Evolutionary conservation across 2,797 vertebrate genomes (phyloP), one percentile per base, ranked within the genome.

Genomic region (Yasuhikotakia modesta): DNA sequence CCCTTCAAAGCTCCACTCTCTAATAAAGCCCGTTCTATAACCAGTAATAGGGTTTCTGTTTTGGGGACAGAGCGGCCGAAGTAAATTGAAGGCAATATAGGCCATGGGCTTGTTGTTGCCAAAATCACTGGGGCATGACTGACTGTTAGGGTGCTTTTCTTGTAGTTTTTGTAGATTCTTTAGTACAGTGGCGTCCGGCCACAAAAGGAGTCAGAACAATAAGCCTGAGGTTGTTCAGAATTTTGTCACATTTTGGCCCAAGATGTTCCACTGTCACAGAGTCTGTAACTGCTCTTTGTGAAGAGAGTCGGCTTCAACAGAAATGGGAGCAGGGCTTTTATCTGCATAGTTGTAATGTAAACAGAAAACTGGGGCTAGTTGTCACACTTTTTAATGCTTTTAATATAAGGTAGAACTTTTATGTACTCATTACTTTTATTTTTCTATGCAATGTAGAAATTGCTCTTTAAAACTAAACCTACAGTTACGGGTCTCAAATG

Each of bases 181-280:
- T 80, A 87, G 92, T 95, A 94, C 94, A 95, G 94, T 94, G 94
- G 91, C 92, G 90, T 95, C 89, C 89, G 90, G 92, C 93, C 88
- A 90, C 84, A 88, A 91, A 90, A 85, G 89, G 87, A 87, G 90
- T 83, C 82, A 88, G 82, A 87, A 91, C 91, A 92, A 89, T 92
- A 86, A 89, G 90, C 87, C 79, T 86, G 84, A 85, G 90, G 87
- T 87, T 88, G 76, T 81, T 88, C 87, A 87, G 89, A 83, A 65
- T 61, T 27, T 17, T 69, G 57, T 71, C 73, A 64, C 68, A 58
- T 55, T 57, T 68, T 70, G 69, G 57, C 46, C 50, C 78, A 67
- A 75, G 71, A 46, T 58, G 48, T 57, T 73, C 64, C 27, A 32
- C 63, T 64, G 75, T 24, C 71, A 70, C 35, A 50, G 35, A 69